These are phyloP conservation scores for Carduelis carduelis DNA, from an alignment of 2,797 vertebrate species.

Conservation along the genomic window DNA sequence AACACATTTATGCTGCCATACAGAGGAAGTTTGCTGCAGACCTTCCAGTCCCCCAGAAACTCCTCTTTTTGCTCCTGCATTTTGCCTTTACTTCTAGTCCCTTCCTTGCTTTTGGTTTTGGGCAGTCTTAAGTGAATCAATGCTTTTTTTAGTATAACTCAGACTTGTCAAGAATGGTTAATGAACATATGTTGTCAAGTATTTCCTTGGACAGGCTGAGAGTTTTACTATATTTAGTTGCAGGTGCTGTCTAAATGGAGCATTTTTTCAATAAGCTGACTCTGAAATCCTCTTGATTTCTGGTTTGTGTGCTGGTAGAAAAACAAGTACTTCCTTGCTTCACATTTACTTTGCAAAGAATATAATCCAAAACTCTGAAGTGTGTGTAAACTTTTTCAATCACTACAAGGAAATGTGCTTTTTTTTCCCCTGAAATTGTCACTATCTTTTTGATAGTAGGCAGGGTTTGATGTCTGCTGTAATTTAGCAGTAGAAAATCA, in stretches of 20 bases:
- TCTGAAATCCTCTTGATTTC: background rate
- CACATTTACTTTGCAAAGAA: background rate
- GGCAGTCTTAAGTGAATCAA: background rate
- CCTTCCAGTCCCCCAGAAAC: background rate
- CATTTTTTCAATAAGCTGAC: background rate
- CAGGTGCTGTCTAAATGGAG: background rate
- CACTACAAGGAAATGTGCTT: background rate
- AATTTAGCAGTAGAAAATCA: background rate
- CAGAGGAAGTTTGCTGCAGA: background rate
- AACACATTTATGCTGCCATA: rapidly evolving
- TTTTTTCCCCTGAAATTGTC: background rate
- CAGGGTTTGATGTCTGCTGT: background rate
- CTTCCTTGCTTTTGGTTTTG: background rate
- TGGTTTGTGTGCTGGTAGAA: background rate
- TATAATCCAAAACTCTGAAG: background rate
- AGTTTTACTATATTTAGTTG: background rate
- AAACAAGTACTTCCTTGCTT: background rate
- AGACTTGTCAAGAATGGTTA: background rate
- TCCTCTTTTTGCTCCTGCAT: background rate
- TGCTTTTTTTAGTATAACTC: background rate
- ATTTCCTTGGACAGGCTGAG: background rate
- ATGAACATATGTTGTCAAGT: background rate
- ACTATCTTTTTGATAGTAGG: background rate
- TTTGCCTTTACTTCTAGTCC: background rate
- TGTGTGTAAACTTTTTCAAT: background rate